These are phyloP conservation scores for Lasioglossum albipes DNA, from an alignment of 1,140 invertebrate genomes.

Conservation along the genomic window DNA sequence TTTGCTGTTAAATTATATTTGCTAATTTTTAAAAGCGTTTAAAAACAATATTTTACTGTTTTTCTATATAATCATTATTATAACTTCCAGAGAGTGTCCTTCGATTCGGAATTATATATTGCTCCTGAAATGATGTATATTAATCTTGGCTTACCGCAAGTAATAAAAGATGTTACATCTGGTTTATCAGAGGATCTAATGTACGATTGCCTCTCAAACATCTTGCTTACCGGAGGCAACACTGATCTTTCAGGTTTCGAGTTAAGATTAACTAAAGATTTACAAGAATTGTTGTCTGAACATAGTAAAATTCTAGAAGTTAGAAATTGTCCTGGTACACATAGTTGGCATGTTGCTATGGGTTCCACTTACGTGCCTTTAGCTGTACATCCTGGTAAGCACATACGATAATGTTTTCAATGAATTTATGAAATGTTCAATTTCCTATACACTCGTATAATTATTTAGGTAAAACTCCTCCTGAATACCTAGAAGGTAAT, in stretches of 20 bases:
- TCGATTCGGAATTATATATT: conserved; percentile 79
- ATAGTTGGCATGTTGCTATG: conserved; percentile 80
- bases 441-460: conserved; percentile 2
- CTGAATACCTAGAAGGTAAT: conserved; percentile 76
- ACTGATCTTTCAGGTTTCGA: conserved; percentile 79
- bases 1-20: background rate
- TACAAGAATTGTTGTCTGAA: conserved; percentile 77
- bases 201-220: conserved; percentile 78
- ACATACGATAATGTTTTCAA: conserved; percentile 23
- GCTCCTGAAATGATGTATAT: conserved; percentile 81
- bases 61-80: conserved; percentile 8
- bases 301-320: conserved; percentile 78
- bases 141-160: conserved; percentile 76
- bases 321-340: conserved; percentile 76
- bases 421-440: background rate
- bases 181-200: conserved; percentile 75
- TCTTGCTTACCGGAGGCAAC: conserved; percentile 80
- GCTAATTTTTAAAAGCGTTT: background rate
- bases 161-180: conserved; percentile 77
- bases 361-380: conserved; percentile 79
- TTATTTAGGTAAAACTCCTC: conserved; percentile 76
- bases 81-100: conserved; percentile 73
- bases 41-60: background rate
- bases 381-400: conserved; percentile 76
- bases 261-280: conserved; percentile 77